These are phyloP conservation scores for Microtus pennsylvanicus DNA, from an alignment of 2,113 vertebrate species.

Conservation along the genomic window DNA sequence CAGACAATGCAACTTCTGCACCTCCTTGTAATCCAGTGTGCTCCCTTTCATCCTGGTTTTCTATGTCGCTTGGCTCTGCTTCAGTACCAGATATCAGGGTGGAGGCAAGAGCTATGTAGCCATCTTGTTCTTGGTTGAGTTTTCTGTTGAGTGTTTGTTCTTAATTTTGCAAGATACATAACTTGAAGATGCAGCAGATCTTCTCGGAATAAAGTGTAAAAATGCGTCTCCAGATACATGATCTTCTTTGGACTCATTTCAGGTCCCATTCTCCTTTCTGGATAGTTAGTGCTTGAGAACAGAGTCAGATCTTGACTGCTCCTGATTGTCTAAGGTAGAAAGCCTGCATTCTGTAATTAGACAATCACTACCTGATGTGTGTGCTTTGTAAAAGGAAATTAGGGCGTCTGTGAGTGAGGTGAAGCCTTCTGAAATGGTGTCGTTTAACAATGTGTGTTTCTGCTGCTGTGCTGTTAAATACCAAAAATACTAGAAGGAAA, in stretches of 20 bases:
- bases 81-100: background rate
- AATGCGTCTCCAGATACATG: background rate
- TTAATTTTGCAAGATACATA: conserved; percentile 34
- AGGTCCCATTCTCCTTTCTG: background rate
- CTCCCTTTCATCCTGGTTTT: conserved; percentile 49
- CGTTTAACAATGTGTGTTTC: background rate
- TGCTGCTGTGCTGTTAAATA: background rate
- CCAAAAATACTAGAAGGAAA: conserved; percentile 37
- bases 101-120: background rate
- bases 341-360: background rate
- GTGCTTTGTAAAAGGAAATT: background rate
- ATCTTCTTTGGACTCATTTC: conserved; percentile 18
- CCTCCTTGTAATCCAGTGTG: background rate
- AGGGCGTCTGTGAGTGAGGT: background rate
- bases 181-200: conserved; percentile 26
- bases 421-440: background rate
- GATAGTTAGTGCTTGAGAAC: conserved; percentile 11
- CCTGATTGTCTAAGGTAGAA: background rate
- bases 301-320: conserved; percentile 21
- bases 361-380: conserved; percentile 12
- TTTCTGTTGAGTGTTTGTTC: conserved; percentile 28
- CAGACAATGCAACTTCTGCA: background rate
- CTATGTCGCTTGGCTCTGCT: conserved; percentile 40
- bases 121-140: conserved; percentile 14
- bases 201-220: conserved; percentile 48